Conservation (phyloP, 2,113 vertebrate species). For the Numenius arquata region DNA sequence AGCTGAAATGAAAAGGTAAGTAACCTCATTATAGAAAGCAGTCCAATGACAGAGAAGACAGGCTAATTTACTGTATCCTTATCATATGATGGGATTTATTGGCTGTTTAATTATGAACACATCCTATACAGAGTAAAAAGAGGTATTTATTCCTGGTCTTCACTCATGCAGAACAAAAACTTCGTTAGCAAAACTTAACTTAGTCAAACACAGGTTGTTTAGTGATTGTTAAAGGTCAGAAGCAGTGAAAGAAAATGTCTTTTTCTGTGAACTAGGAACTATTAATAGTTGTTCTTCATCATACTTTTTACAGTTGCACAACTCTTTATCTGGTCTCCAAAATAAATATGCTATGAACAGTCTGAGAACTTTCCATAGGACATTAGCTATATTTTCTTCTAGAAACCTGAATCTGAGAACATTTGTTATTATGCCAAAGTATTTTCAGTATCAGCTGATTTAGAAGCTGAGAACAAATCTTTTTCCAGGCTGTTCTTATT, state of each 20-base stretch:
- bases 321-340: background rate
- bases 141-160: background rate
- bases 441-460: background rate
- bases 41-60: background rate
- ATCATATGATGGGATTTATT: background rate
- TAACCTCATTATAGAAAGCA: background rate
- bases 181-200: background rate
- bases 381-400: background rate
- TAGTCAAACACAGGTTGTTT: constrained; percentile 8
- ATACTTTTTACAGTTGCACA: background rate
- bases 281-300: background rate
- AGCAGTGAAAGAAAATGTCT: background rate
- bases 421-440: background rate
- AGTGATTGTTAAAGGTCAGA: background rate
- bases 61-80: background rate
- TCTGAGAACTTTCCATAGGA: background rate
- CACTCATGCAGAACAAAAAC: background rate
- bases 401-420: background rate
- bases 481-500: background rate
- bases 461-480: background rate
- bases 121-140: background rate
- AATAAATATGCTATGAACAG: background rate
- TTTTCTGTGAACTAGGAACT: background rate
- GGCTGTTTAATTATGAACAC: background rate
- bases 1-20: background rate